Evolutionary conservation across 2,888 invertebrate species (phyloP).

Genomic region (Parnassius mnemosyne): DNA sequence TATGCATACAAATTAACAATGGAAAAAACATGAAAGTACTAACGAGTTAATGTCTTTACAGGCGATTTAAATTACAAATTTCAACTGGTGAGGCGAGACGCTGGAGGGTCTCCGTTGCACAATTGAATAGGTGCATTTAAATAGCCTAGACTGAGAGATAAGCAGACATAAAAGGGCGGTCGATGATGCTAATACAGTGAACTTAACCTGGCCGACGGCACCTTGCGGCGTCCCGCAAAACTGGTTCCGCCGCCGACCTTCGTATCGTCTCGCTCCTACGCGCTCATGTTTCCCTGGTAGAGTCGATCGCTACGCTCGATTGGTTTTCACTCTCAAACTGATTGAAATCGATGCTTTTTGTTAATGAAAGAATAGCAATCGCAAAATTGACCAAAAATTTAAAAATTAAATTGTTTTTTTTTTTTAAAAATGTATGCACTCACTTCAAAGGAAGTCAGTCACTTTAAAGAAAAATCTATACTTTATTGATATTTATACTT

Average conservation of each 20-base stretch:
- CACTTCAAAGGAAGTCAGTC: no score
- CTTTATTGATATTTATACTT: no score
- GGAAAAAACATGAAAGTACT: no score
- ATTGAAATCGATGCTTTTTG: background rate
- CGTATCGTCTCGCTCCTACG: constrained; percentile 58
- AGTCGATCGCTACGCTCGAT: constrained; percentile 61
- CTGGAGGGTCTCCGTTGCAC: constrained; percentile 38
- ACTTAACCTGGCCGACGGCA: constrained; percentile 74
- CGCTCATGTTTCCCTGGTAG: constrained; percentile 66
- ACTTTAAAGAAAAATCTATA: no score
- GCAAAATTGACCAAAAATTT: no score
- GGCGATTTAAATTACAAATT: constrained; percentile 9
- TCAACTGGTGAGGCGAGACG: constrained; percentile 19
- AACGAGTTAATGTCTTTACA: background rate
- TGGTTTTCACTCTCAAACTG: constrained; percentile 51
- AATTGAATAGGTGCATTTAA: constrained; percentile 72
- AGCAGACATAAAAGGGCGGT: constrained; percentile 74
- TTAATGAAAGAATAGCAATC: no score
- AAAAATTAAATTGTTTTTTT: no score
- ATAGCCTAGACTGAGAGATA: constrained; percentile 67
- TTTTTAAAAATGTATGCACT: no score
- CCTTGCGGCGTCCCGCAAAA: constrained; percentile 74
- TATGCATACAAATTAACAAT: no score
- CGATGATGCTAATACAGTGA: constrained; percentile 75
- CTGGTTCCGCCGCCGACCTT: constrained; percentile 74